Evolutionary conservation across 2,113 vertebrate species (phyloP).

Genomic region (Crotophaga sulcirostris): DNA sequence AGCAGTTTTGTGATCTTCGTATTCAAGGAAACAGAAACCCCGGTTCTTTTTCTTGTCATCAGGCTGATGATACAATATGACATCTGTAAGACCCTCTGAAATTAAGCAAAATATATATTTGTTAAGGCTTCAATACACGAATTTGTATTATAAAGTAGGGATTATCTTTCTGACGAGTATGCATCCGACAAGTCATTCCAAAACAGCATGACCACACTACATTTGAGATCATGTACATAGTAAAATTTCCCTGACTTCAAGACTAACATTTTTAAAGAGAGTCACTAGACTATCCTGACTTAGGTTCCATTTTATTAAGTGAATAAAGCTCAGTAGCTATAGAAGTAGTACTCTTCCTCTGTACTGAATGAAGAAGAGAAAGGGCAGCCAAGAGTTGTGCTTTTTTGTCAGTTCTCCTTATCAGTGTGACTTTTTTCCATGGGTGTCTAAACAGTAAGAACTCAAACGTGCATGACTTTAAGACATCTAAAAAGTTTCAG

Average conservation of each 20-base stretch:
- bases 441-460: not conserved
- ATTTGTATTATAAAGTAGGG: not conserved
- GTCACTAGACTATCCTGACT: not conserved
- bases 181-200: not conserved
- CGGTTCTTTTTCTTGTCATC: constrained; percentile 99
- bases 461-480: not conserved
- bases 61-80: constrained; percentile 97
- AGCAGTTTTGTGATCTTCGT: constrained; percentile 98
- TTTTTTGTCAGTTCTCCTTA: not conserved
- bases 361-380: not conserved
- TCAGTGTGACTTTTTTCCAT: not conserved
- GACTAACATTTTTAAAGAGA: not conserved
- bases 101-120: constrained; percentile 40
- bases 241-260: not conserved
- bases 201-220: not conserved
- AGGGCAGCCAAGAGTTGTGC: not conserved
- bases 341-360: not conserved
- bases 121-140: not conserved
- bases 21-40: constrained; percentile 98
- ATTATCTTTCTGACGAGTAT: not conserved
- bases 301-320: not conserved
- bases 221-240: not conserved
- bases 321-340: not conserved
- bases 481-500: not conserved
- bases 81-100: constrained; percentile 96